Conservation (phyloP, 2,888 invertebrate genomes). For the Ashinkailepas kermadecensis region DNA sequence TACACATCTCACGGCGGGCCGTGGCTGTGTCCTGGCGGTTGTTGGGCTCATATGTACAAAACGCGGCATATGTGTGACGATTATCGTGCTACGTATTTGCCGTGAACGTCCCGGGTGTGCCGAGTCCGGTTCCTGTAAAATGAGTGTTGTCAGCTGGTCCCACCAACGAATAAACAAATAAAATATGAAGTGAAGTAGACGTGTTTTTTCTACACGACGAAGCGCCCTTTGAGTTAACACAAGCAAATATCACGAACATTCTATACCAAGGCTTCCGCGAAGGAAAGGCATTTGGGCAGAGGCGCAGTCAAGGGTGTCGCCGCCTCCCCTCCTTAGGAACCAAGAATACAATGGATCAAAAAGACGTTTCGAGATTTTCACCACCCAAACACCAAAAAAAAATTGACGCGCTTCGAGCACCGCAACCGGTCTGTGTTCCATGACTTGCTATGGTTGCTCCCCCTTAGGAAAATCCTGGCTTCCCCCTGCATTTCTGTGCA, state of each 20-base stretch:
- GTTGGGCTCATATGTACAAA: conserved; percentile 7
- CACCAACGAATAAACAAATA: background rate
- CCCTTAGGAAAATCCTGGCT: no score
- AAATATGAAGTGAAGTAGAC: background rate
- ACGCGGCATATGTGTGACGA: background rate
- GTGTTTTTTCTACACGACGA: background rate
- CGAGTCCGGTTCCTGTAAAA: background rate
- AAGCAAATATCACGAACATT: no score
- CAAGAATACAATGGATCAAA: background rate
- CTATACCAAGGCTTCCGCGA: background rate
- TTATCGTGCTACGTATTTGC: background rate
- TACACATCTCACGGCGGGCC: background rate
- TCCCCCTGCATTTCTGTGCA: no score
- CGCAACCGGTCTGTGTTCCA: no score
- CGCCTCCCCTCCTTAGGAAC: background rate
- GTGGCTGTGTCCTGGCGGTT: background rate
- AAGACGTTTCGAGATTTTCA: background rate
- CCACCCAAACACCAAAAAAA: no score
- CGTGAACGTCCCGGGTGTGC: background rate
- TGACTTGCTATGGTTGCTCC: no score
- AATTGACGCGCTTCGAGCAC: no score
- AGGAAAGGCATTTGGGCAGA: background rate
- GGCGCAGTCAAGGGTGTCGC: background rate
- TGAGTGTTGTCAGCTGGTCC: background rate
- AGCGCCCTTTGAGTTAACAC: no score